phyloP scores from a whole-genome alignment of 2,888 invertebrate species.

The Drosophila ezoana region DNA sequence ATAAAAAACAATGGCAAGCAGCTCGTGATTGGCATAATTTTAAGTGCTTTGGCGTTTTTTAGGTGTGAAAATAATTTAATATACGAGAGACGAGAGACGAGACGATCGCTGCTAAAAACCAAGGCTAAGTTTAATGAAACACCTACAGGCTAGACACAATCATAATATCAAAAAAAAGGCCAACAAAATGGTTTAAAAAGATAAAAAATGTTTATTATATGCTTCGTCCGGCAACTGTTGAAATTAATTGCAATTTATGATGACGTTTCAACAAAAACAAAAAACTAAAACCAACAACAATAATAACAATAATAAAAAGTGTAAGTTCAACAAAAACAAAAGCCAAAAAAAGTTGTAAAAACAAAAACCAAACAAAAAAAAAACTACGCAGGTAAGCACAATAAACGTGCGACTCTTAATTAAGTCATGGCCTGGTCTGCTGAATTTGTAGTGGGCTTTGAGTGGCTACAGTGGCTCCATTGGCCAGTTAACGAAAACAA shows the following conservation, averaged over 20 bases:
- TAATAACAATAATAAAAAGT: conserved; percentile 40
- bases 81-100: conserved; percentile 48
- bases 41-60: conserved; percentile 61
- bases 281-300: conserved; percentile 24
- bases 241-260: conserved; percentile 82
- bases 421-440: conserved; percentile 72
- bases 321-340: conserved; percentile 68
- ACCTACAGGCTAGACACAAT: conserved; percentile 69
- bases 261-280: conserved; percentile 78
- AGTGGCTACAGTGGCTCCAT: conserved; percentile 71
- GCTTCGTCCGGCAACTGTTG: conserved; percentile 59
- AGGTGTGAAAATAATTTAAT: conserved; percentile 79
- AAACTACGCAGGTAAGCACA: conserved; percentile 79
- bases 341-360: conserved; percentile 58
- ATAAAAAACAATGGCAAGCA: conserved; percentile 40
- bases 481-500: conserved; percentile 41
- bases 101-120: conserved; percentile 50
- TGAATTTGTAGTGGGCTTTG: conserved; percentile 68
- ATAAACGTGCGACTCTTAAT: conserved; percentile 79
- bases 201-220: conserved; percentile 53
- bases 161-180: conserved; percentile 1
- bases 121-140: conserved; percentile 78
- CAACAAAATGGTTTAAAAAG: conserved; percentile 17
- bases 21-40: conserved; percentile 78
- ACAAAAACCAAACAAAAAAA: conserved; percentile 42